Base-by-base conservation (phyloP, 2,797 vertebrate genomes). In the Micromesistius poutassou region DNA sequence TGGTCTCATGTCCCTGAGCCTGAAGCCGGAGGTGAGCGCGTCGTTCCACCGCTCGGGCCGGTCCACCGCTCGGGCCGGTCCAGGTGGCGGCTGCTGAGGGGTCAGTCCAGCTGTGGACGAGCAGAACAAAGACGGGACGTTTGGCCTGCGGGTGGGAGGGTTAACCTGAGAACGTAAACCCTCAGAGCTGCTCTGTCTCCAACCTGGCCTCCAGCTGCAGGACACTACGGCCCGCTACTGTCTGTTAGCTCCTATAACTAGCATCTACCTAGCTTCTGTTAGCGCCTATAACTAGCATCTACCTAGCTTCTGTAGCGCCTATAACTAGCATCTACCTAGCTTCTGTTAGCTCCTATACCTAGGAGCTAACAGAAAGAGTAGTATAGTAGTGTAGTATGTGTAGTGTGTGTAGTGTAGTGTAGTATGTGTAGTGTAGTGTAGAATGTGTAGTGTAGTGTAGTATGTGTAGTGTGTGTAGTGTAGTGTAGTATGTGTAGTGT, bases 51-150 rank as follows among this genome's bases (percentile, higher is more conserved):
- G 14, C 40, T 14, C 10, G 13, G 13, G 14, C 40, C 2, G 40
- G 40, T 14, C 13, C 1, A 14, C 0, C 9, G 12, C 13, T 3
- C 42, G 16, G 42, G 2, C 42, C 42, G 1, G 42, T 46, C 42
- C 16, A 16, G 14, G 3, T 46, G 38, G 12, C 38, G 13, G 16
- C 19, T 6, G 16, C 5, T 55, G 1, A n/a, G 16, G 50, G 42
- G 19, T 46, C 42, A 55, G n/a, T 55, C 50, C 22, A n/a, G 50
- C 50, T 22, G 50, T 1, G n/a, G 50, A 19, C 5, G 50, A 55
- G 50, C n/a, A 70, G 66, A 70, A 70, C 30, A 70, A 70, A 70
- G 30, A 30, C 25, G 30, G 66, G 66, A 70, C 30, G 66, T 70
- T 70, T 70, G 30, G 66, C 66, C 62, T 70, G 25, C 25, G 66